Evolutionary conservation across 1,140 invertebrate genomes (phyloP), one percentile per base, ranked within the genome.

Genomic region (Cydia strobilella): DNA sequence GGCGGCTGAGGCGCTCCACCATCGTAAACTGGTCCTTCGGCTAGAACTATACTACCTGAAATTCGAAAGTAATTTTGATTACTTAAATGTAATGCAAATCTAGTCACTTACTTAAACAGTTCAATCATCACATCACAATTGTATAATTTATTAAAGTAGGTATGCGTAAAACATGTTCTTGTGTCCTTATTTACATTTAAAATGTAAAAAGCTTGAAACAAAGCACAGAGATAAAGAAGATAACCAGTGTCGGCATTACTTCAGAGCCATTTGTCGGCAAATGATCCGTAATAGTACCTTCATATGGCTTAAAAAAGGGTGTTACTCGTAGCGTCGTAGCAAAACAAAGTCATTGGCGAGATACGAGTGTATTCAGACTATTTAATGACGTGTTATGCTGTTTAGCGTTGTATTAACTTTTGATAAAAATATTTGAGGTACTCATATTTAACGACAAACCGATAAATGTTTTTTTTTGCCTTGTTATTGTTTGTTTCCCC

Each of bases 221-320:
- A 79, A 84, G 78, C 77, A 76, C 77, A 65, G 51, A 72, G 82
- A 84, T 86, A 85, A 86, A 82, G 79, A 78, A 75, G 74, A 79
- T 78, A 86, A 75, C 79, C 77, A 79, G 79, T 75, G 76, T 79
- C 80, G 76, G 79, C 74, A 78, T 88, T 90, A 88, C 83, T 90
- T 92, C 88, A 83, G 82, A 87, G 76, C 77, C 89, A 90, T 91
- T 90, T 82, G 82, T 76, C 81, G 76, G 80, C 80, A 86, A 90
- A 92, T 91, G 86, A 83, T 80, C 77, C 86, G 89, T 85, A 79
- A 86, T 85, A 88, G 76, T 82, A 84, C 78, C 79, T 86, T 83
- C 78, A 80, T 82, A 79, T 83, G 76, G 78, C 79, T 86, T 79
- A 80, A 84, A 85, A 82, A 80, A 78, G 82, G 75, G 77, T 77